phyloP scores from a whole-genome alignment of 2,113 vertebrate genomes.

The Oryzias woworae region DNA sequence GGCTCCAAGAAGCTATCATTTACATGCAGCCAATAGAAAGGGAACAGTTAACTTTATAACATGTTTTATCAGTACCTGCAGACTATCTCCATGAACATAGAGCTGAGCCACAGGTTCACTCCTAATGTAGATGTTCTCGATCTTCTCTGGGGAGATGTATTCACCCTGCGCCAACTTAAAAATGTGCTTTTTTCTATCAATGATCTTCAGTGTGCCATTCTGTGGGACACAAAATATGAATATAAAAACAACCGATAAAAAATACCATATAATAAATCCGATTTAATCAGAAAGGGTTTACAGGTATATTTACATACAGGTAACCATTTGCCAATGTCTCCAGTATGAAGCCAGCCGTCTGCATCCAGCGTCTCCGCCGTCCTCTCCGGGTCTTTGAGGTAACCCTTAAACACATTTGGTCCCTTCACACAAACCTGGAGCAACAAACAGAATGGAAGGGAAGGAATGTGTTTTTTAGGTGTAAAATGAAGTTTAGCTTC shows the following conservation, averaged over 20 bases:
- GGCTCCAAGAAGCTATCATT: background rate
- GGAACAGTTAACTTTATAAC: background rate
- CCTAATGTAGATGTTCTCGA: slow-evolving; percentile 96
- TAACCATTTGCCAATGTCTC: slow-evolving; percentile 95
- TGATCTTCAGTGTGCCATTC: slow-evolving; percentile 95
- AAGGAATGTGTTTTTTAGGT: background rate
- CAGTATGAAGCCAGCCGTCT: slow-evolving; percentile 95
- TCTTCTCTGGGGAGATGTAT: slow-evolving; percentile 97
- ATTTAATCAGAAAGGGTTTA: background rate
- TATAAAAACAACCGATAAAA: background rate
- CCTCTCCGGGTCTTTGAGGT: slow-evolving; percentile 91
- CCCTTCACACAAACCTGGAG: slow-evolving; percentile 95
- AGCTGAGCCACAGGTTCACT: slow-evolving; percentile 92
- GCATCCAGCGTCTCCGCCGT: slow-evolving; percentile 89
- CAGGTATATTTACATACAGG: slow-evolving; percentile 75
- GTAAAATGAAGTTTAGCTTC: background rate
- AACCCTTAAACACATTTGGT: slow-evolving; percentile 97
- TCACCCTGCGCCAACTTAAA: slow-evolving; percentile 99
- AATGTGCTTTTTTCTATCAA: slow-evolving; percentile 98
- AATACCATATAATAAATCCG: background rate
- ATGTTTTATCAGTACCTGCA: slow-evolving; percentile 80
- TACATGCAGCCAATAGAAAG: background rate
- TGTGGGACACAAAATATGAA: slow-evolving; percentile 47
- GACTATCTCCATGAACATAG: slow-evolving; percentile 94
- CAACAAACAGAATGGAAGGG: background rate